Conservation (phyloP, 1,140 invertebrate genomes). For the Acromyrmex heyeri region DNA sequence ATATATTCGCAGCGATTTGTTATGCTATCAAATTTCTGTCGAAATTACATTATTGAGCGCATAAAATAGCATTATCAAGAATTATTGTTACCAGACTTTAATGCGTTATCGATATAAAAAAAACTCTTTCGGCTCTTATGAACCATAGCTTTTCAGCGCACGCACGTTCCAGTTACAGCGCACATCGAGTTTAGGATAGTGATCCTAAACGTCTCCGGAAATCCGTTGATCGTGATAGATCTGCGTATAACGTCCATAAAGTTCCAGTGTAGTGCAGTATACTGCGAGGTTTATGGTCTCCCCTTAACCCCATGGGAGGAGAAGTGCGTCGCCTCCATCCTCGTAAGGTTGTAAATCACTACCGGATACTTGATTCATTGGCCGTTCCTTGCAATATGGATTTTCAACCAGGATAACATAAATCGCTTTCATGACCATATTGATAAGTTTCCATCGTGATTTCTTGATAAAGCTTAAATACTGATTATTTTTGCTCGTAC, state of each 20-base stretch:
- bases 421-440: constrained; percentile 33
- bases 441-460: background rate
- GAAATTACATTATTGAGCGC: background rate
- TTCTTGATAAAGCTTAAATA: background rate
- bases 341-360: constrained; percentile 82
- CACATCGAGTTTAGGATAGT: constrained; percentile 19
- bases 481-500: constrained; percentile 25
- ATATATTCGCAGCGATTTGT: background rate
- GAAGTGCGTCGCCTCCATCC: constrained; percentile 74
- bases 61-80: background rate
- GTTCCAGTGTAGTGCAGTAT: constrained; percentile 74
- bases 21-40: background rate
- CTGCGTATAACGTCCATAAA: constrained; percentile 82
- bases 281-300: constrained; percentile 76
- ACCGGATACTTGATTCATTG: constrained; percentile 80
- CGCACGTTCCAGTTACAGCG: constrained; percentile 8
- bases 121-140: constrained; percentile 4
- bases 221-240: constrained; percentile 83
- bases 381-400: constrained; percentile 75
- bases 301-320: constrained; percentile 78
- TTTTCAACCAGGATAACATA: constrained; percentile 66
- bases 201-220: constrained; percentile 77
- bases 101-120: constrained; percentile 25
- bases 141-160: constrained; percentile 22
- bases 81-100: constrained; percentile 32